A percentile compares a stretch with the other conserved stretches of the same genome.
These are phyloP conservation scores for Palloptera scutellata DNA, from an alignment of 2,888 invertebrate genomes.

Conservation along the genomic window DNA sequence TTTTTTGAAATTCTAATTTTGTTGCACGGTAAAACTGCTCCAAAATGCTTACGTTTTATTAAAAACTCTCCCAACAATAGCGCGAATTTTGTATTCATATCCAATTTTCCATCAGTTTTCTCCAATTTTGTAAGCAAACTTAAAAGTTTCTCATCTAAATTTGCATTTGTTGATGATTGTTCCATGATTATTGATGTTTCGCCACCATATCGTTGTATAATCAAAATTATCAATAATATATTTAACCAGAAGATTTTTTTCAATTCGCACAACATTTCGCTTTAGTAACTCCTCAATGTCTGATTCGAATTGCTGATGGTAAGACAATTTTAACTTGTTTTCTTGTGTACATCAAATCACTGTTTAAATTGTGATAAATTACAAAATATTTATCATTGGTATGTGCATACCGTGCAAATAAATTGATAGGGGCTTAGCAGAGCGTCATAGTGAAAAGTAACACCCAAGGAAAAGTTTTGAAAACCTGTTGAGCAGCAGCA, in stretches of 20 bases:
- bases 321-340: too few species aligned
- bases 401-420: not conserved
- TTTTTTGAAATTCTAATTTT: not conserved
- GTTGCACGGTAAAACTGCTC: not conserved
- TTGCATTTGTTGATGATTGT: constrained; percentile 22
- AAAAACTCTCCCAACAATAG: constrained; percentile 51
- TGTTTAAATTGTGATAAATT: constrained; percentile 52
- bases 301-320: not conserved
- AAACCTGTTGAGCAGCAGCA: too few species aligned
- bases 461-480: too few species aligned
- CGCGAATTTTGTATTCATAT: constrained; percentile 50
- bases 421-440: too few species aligned
- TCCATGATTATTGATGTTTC: too few species aligned
- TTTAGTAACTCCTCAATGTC: not conserved
- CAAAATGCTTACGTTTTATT: constrained; percentile 53
- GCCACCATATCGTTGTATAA: too few species aligned
- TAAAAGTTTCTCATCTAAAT: constrained; percentile 45
- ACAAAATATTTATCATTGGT: constrained; percentile 46
- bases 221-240: too few species aligned
- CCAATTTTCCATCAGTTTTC: constrained; percentile 38
- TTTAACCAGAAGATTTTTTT: too few species aligned
- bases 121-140: constrained; percentile 46
- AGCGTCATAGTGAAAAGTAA: too few species aligned
- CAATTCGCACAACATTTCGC: constrained; percentile 6
- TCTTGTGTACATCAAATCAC: too few species aligned